Evolutionary conservation across 2,113 vertebrate species (phyloP).

Genomic region (Marcusenius ussheri): DNA sequence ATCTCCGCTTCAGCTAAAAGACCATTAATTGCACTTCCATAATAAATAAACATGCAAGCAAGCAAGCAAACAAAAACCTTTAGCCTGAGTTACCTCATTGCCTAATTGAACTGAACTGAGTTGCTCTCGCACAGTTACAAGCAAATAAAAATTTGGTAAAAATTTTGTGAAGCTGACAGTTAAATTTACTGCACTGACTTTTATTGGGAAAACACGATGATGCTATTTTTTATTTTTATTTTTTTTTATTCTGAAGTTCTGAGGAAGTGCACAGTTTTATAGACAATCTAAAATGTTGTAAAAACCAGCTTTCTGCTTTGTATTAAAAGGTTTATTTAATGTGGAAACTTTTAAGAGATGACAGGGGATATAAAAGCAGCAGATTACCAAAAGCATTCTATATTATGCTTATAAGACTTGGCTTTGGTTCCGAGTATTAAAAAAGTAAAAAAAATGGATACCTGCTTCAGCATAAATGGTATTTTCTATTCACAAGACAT

Average conservation of each 20-base stretch:
- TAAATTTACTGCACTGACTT: background rate
- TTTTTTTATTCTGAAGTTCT: background rate
- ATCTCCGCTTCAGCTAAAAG: constrained; percentile 25
- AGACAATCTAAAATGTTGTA: background rate
- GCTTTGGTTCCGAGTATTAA: background rate
- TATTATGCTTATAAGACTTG: background rate
- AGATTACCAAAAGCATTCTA: background rate
- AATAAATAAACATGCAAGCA: constrained; percentile 22
- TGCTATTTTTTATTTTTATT: background rate
- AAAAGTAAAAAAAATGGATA: background rate
- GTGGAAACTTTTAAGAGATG: background rate
- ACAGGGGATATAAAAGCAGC: background rate
- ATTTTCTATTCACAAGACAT: background rate
- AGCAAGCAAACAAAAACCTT: background rate
- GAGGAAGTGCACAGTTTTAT: background rate
- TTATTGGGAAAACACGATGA: background rate
- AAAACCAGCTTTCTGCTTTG: background rate
- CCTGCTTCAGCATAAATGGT: background rate
- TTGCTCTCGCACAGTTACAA: background rate
- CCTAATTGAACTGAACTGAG: constrained; percentile 24
- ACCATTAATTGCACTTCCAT: constrained; percentile 29
- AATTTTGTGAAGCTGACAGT: background rate
- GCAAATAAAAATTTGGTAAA: background rate
- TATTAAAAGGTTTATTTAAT: constrained; percentile 5
- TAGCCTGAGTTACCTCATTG: constrained; percentile 17